phyloP scores from a whole-genome alignment of 2,888 invertebrate species.

The Odontothrips loti region DNA sequence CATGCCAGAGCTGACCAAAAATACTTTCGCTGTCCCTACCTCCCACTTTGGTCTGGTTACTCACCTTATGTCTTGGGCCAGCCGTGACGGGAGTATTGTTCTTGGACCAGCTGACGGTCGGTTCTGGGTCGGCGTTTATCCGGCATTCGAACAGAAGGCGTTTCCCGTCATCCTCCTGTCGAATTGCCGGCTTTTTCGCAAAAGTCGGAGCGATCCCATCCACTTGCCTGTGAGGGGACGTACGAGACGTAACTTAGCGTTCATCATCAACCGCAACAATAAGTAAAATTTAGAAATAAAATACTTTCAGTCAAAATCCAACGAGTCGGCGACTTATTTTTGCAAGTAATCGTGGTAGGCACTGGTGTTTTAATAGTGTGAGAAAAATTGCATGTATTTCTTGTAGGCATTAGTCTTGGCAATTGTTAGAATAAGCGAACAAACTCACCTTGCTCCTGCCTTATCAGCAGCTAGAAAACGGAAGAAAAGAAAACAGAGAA shows the following conservation, averaged over 20 bases:
- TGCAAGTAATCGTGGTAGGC: too few species aligned
- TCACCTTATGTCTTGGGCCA: slow-evolving; percentile 80
- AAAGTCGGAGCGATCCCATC: slow-evolving; percentile 97
- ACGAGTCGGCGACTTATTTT: too few species aligned
- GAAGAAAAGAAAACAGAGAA: slow-evolving; percentile 39
- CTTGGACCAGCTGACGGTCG: slow-evolving; percentile 86
- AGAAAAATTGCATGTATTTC: too few species aligned
- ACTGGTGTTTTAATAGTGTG: too few species aligned
- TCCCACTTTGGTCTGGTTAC: too few species aligned
- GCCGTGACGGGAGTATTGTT: slow-evolving; percentile 76
- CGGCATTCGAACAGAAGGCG: slow-evolving; percentile 89
- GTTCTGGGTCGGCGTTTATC: slow-evolving; percentile 88
- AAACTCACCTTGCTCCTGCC: neutral
- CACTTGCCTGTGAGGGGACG: slow-evolving; percentile 70
- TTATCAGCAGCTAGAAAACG: neutral
- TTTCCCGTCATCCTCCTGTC: slow-evolving; percentile 95
- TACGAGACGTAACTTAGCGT: slow-evolving; percentile 34
- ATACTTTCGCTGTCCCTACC: too few species aligned
- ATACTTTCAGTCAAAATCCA: too few species aligned
- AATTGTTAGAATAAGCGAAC: too few species aligned
- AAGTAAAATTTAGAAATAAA: too few species aligned
- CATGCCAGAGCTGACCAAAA: too few species aligned
- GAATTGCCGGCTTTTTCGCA: slow-evolving; percentile 94
- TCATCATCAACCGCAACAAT: neutral
- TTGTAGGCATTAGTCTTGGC: too few species aligned